phyloP scores from a whole-genome alignment of 1,140 invertebrate genomes.

The Ceratina japonica region DNA sequence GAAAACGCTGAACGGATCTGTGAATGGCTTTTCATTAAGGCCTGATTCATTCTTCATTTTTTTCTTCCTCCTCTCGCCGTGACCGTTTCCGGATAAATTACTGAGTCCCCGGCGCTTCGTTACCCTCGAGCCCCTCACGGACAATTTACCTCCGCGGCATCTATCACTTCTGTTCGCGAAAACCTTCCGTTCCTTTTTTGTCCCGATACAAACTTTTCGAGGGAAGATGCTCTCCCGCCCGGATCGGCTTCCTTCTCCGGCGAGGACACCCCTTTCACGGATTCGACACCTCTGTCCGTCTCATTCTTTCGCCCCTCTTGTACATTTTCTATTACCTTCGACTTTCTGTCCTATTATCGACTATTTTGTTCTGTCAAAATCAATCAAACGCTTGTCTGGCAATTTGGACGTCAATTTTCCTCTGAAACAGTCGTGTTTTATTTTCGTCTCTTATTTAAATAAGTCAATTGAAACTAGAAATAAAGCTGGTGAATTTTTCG shows the following conservation, averaged over 20 bases:
- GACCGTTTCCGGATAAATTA: slow-evolving; percentile 70
- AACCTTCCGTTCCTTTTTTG: slow-evolving; percentile 47
- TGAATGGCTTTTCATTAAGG: slow-evolving; percentile 69
- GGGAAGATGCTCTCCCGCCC: slow-evolving; percentile 74
- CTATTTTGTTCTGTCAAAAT: slow-evolving; percentile 20
- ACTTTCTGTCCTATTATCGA: slow-evolving; percentile 9
- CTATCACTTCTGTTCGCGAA: slow-evolving; percentile 59
- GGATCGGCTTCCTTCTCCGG: slow-evolving; percentile 71
- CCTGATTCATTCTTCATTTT: slow-evolving; percentile 68
- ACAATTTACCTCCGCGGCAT: slow-evolving; percentile 71
- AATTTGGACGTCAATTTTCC: no score
- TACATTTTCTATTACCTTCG: neutral
- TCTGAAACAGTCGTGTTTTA: no score
- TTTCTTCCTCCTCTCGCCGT: slow-evolving; percentile 46
- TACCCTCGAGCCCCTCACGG: slow-evolving; percentile 66
- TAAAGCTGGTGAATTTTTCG: neutral
- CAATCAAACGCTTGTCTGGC: neutral
- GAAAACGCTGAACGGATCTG: slow-evolving; percentile 47
- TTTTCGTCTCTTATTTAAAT: no score
- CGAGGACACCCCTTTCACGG: slow-evolving; percentile 65
- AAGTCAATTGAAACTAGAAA: neutral
- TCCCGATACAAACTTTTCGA: slow-evolving; percentile 76
- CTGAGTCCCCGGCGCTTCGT: slow-evolving; percentile 65
- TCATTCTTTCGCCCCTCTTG: neutral
- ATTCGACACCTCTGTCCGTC: slow-evolving; percentile 33